phyloP scores from a whole-genome alignment of 2,113 vertebrate genomes.

The Axis porcinus region DNA sequence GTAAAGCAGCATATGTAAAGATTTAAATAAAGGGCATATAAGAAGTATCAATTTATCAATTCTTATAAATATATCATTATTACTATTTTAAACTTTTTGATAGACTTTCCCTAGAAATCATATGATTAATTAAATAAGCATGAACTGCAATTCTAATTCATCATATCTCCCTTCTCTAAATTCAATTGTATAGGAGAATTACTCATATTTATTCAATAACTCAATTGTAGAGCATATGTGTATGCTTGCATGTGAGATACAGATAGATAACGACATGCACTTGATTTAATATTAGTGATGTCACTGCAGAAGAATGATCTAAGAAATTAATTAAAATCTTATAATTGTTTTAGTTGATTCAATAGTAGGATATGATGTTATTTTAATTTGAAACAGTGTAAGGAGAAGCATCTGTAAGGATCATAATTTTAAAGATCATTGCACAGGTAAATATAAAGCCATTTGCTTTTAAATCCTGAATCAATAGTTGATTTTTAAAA shows the following conservation, averaged over 20 bases:
- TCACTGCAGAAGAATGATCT: not conserved
- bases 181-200: not conserved
- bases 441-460: not conserved
- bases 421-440: slow-evolving; percentile 8
- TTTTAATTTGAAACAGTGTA: not conserved
- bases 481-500: not conserved
- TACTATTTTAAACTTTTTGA: not conserved
- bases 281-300: not conserved
- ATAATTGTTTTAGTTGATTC: not conserved
- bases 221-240: not conserved
- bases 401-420: not conserved
- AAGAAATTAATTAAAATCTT: not conserved
- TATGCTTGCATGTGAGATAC: not conserved
- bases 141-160: not conserved
- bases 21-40: not conserved
- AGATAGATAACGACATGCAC: not conserved
- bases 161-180: not conserved
- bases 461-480: not conserved
- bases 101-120: not conserved
- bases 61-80: not conserved
- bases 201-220: not conserved
- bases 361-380: not conserved
- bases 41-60: not conserved
- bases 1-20: not conserved
- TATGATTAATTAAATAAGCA: not conserved